phyloP scores from a whole-genome alignment of 2,888 invertebrate genomes.

The Pristionchus entomophagus region DNA sequence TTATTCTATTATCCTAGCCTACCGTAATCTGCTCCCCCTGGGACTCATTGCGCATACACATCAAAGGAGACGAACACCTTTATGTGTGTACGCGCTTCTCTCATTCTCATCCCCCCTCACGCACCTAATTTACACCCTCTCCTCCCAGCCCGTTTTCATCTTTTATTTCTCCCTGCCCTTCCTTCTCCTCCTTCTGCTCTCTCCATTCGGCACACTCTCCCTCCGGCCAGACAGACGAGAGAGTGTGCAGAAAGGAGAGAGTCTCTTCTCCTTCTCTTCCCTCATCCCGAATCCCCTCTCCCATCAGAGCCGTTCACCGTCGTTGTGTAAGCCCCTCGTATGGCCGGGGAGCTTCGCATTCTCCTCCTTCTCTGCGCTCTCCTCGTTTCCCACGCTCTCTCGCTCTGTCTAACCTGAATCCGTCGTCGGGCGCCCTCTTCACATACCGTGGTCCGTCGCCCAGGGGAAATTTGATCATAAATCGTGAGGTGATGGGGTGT shows the following conservation, averaged over 20 bases:
- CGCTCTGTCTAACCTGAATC: not conserved
- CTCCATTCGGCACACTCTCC: too few species aligned
- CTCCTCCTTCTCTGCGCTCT: not conserved
- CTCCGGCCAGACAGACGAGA: too few species aligned
- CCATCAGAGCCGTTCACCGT: not conserved
- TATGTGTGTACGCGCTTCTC: too few species aligned
- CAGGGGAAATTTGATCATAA: not conserved
- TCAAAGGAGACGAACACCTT: not conserved
- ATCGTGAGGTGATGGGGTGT: conserved; percentile 17
- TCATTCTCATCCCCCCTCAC: not conserved
- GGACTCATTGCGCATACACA: too few species aligned
- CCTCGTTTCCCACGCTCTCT: not conserved
- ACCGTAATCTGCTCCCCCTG: too few species aligned
- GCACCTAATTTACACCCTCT: conserved; percentile 4
- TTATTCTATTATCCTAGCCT: too few species aligned
- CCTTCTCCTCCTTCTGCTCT: too few species aligned
- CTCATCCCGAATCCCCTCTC: not conserved
- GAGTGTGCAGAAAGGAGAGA: too few species aligned
- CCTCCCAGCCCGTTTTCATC: not conserved
- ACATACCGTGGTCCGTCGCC: not conserved
- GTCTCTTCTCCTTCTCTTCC: not conserved
- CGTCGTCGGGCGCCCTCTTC: not conserved
- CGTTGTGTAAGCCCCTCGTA: not conserved
- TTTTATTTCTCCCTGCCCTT: not conserved
- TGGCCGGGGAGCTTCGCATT: not conserved